These are phyloP conservation scores for Oxystoma pomonae DNA, from an alignment of 2,888 invertebrate genomes.

Conservation along the genomic window DNA sequence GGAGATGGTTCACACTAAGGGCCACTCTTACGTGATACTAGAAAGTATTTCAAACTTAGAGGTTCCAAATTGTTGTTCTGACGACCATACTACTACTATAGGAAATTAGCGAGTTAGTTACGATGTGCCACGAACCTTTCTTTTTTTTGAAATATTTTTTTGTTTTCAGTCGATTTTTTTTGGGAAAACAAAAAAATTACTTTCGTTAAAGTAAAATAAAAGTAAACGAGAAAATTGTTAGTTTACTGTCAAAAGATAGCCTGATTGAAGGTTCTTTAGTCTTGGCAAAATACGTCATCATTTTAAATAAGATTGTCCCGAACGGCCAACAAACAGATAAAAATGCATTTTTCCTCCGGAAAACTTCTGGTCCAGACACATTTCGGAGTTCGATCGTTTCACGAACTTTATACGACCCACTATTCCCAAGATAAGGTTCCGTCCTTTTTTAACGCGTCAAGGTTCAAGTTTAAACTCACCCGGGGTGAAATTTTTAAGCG, in stretches of 20 bases:
- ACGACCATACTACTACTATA: no score
- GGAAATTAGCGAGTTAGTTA: no score
- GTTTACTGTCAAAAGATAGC: neutral
- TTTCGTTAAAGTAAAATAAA: no score
- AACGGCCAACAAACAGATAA: neutral
- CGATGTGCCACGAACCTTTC: no score
- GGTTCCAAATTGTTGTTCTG: no score
- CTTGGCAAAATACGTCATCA: neutral
- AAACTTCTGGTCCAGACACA: neutral
- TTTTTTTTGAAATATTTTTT: no score
- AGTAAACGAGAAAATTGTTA: neutral
- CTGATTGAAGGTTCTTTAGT: neutral
- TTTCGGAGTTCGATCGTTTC: neutral
- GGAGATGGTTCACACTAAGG: no score
- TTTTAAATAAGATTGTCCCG: neutral
- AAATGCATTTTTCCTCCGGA: neutral
- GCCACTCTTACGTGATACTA: no score
- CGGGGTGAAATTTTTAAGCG: neutral
- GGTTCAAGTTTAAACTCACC: neutral
- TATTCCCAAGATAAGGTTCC: neutral
- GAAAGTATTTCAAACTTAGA: no score
- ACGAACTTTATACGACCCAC: neutral
- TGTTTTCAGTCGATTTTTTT: no score
- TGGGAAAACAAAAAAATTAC: no score
- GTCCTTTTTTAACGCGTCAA: neutral